Evolutionary conservation across 2,797 vertebrate genomes (phyloP).

Genomic region (Gephyroberyx darwinii): DNA sequence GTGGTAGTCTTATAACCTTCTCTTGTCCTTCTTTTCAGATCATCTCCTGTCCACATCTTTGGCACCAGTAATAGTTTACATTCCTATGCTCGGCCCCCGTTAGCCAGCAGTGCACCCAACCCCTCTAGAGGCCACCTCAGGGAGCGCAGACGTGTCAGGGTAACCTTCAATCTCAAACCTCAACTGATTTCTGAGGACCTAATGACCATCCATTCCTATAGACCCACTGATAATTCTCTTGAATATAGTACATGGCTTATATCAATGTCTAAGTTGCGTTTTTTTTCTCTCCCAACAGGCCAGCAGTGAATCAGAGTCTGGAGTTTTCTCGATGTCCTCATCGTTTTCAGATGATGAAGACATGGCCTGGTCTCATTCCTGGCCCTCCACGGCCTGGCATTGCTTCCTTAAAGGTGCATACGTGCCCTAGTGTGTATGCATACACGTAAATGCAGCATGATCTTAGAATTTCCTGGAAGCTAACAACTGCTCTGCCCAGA

Average conservation of each 20-base stretch:
- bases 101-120: conserved; percentile 87
- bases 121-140: conserved; percentile 89
- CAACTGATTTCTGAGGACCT: not conserved
- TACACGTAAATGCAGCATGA: not conserved
- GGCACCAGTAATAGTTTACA: conserved; percentile 99
- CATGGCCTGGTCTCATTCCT: conserved; percentile 98
- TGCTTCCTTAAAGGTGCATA: conserved; percentile 95
- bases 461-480: not conserved
- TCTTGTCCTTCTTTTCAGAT: conserved; percentile 78
- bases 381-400: conserved; percentile 97
- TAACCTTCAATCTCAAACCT: conserved; percentile 56
- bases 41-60: conserved; percentile 98
- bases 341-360: conserved; percentile 98
- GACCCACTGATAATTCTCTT: conserved; percentile 1
- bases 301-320: conserved; percentile 96
- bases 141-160: conserved; percentile 87
- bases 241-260: not conserved
- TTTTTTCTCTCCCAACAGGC: conserved; percentile 76
- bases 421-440: not conserved
- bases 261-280: not conserved
- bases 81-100: conserved; percentile 99
- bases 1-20: not conserved
- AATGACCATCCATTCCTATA: not conserved
- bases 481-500: not conserved
- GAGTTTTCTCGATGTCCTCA: conserved; percentile 96